These are phyloP conservation scores for Hypselothyrea guttata DNA, from an alignment of 2,888 invertebrate species.

Conservation along the genomic window DNA sequence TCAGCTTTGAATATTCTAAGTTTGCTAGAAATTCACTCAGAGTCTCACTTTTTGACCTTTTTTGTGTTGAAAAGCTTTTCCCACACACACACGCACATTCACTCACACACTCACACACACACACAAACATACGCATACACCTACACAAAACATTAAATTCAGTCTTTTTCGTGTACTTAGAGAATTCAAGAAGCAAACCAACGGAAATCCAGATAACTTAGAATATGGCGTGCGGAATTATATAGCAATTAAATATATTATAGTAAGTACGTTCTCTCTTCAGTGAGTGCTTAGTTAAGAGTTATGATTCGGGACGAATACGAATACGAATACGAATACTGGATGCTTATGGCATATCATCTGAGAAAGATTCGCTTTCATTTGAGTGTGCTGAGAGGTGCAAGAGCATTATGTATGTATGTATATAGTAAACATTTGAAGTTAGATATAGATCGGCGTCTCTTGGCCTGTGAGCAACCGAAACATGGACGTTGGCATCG, in stretches of 20 bases:
- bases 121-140: conserved; percentile 8
- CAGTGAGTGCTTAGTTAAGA: conserved; percentile 30
- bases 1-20: not conserved
- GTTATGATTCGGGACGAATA: conserved; percentile 13
- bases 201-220: conserved; percentile 20
- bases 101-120: conserved; percentile 1
- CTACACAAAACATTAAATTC: conserved; percentile 47
- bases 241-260: no score
- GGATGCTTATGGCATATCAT: not conserved
- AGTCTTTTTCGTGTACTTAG: conserved; percentile 65
- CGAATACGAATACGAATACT: not conserved
- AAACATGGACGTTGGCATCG: conserved; percentile 99
- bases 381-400: conserved; percentile 27
- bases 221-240: not conserved
- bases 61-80: not conserved
- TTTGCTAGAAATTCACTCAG: conserved; percentile 1
- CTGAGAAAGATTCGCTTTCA: no score
- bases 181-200: conserved; percentile 25
- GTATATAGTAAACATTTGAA: conserved; percentile 20
- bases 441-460: conserved; percentile 98
- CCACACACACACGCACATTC: not conserved
- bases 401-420: conserved; percentile 31
- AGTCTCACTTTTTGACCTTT: not conserved
- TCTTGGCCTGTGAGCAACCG: conserved; percentile 99
- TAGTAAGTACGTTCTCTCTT: conserved; percentile 19